Conservation (phyloP, 92 coral and sea anemone species). For the Pocillopora grandis region DNA sequence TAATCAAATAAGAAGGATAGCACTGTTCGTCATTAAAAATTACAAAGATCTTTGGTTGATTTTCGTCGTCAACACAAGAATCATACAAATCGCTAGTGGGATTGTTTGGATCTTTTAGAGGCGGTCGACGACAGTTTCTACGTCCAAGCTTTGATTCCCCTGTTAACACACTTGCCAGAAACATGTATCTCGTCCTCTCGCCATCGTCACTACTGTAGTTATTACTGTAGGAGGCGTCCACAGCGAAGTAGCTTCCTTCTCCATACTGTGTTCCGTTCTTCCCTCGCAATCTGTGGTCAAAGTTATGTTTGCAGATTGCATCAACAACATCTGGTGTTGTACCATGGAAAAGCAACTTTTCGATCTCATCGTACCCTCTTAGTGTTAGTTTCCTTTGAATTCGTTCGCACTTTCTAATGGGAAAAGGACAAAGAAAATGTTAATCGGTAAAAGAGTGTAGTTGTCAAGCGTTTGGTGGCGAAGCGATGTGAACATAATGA, state of each 20-base stretch:
- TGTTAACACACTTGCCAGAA: too few species aligned
- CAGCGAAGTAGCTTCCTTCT: conserved; percentile 87
- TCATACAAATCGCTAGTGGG: too few species aligned
- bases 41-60: too few species aligned
- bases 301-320: conserved; percentile 93
- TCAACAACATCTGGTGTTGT: conserved; percentile 58
- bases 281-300: conserved; percentile 90
- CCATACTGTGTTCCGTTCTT: conserved; percentile 84
- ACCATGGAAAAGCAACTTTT: conserved; percentile 81
- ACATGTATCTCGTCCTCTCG: not conserved
- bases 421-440: not conserved
- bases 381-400: not conserved
- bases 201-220: conserved; percentile 40
- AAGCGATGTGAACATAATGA: too few species aligned
- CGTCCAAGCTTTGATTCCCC: too few species aligned
- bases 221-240: conserved; percentile 68
- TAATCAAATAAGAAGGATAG: too few species aligned
- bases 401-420: not conserved
- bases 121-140: too few species aligned
- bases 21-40: too few species aligned
- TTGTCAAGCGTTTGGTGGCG: not conserved
- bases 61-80: too few species aligned
- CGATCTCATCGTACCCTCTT: conserved; percentile 1
- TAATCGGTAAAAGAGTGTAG: not conserved
- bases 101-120: too few species aligned